These are phyloP conservation scores for Drosophila virilis DNA, from an alignment of 1,140 invertebrate genomes.

Conservation along the genomic window DNA sequence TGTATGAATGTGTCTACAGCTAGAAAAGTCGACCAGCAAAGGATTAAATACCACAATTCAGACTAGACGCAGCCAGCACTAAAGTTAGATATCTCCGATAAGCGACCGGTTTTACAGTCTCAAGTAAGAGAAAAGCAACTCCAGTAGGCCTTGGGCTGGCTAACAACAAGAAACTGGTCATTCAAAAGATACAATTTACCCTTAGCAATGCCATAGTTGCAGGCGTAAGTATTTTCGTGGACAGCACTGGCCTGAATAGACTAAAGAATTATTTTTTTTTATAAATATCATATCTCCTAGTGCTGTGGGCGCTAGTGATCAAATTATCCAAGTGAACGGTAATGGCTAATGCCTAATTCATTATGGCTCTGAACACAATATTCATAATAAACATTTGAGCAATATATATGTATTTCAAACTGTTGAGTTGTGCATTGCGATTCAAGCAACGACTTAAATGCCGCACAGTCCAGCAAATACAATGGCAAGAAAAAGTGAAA, in stretches of 20 bases:
- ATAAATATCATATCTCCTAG: constrained; percentile 49
- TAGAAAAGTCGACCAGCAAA: constrained; percentile 61
- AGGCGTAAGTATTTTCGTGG: constrained; percentile 24
- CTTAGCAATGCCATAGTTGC: constrained; percentile 52
- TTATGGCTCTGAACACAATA: constrained; percentile 7
- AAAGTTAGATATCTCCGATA: constrained; percentile 61
- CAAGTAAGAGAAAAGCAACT: constrained; percentile 51
- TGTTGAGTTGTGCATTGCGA: constrained; percentile 4
- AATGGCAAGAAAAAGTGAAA: constrained; percentile 66
- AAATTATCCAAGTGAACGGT: constrained; percentile 38
- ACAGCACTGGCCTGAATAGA: constrained; percentile 8
- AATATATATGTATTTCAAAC: constrained; percentile 23
- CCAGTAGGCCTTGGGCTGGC: constrained; percentile 47
- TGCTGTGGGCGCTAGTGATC: neutral
- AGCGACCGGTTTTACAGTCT: constrained; percentile 58
- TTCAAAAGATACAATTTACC: constrained; percentile 18
- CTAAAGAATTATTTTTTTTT: constrained; percentile 22
- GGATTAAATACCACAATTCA: constrained; percentile 55
- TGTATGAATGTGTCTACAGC: constrained; percentile 27
- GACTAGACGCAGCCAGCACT: constrained; percentile 17
- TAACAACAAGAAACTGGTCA: constrained; percentile 44
- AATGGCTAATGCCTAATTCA: neutral
- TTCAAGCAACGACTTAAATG: constrained; percentile 60
- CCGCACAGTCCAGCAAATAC: constrained; percentile 30
- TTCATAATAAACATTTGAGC: constrained; percentile 5